Conservation (phyloP, 1,140 invertebrate genomes). For the Sarcophaga bullata region DNA sequence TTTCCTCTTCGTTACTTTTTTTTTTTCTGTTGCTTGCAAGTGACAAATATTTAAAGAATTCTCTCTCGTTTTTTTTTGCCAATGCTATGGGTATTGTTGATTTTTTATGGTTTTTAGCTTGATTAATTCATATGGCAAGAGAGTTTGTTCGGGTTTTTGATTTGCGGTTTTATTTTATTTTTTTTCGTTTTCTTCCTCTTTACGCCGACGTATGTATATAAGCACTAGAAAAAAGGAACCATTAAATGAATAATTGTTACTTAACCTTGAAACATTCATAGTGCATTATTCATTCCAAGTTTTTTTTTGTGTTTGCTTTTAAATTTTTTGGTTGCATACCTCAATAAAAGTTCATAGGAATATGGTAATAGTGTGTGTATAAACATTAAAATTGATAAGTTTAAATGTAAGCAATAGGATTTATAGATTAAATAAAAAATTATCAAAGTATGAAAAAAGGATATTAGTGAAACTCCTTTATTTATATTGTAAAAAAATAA, state of each 20-base stretch:
- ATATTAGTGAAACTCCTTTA: too few species aligned
- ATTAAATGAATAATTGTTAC: constrained; percentile 44
- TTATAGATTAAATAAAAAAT: too few species aligned
- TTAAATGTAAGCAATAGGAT: too few species aligned
- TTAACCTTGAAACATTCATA: constrained; percentile 35
- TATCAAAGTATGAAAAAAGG: too few species aligned
- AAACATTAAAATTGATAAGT: too few species aligned
- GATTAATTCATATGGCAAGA: constrained; percentile 24
- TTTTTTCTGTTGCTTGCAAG: background rate
- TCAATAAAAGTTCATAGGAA: too few species aligned
- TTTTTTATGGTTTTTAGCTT: constrained; percentile 18
- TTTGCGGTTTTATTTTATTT: background rate
- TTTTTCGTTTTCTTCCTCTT: too few species aligned
- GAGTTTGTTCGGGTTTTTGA: background rate
- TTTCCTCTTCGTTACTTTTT: background rate
- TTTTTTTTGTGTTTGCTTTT: background rate
- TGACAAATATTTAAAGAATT: constrained; percentile 19
- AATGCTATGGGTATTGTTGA: background rate
- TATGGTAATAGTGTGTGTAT: too few species aligned
- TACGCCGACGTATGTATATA: background rate
- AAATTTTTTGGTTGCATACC: too few species aligned
- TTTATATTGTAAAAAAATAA: too few species aligned
- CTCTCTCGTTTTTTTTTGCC: background rate
- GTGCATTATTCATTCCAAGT: background rate
- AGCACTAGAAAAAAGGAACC: constrained; percentile 16